Percentiles rank a stretch among this genome's conserved stretches.
These are phyloP conservation scores for Microplitis mediator DNA, from an alignment of 1,140 invertebrate genomes.

Conservation along the genomic window DNA sequence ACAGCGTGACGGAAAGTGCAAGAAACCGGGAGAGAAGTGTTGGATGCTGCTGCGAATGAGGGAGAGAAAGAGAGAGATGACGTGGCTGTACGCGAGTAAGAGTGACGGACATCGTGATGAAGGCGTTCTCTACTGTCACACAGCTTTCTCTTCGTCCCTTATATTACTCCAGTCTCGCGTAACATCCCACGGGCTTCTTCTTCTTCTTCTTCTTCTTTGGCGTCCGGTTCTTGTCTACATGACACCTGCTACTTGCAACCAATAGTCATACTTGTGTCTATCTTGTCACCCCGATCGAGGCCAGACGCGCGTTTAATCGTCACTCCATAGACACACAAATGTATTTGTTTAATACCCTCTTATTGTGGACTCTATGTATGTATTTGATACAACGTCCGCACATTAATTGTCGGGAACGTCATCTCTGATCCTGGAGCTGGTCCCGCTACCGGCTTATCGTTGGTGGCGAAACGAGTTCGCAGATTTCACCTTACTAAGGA, in stretches of 20 bases:
- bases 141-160: slow-evolving; percentile 34
- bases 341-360: slow-evolving; percentile 8
- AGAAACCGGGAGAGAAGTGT: slow-evolving; percentile 29
- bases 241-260: slow-evolving; percentile 23
- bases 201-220: slow-evolving; percentile 31
- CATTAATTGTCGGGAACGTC: slow-evolving; percentile 8
- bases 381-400: too few relatives aligned
- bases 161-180: neutral
- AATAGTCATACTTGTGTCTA: slow-evolving; percentile 7
- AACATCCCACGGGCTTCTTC: slow-evolving; percentile 39
- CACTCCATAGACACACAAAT: slow-evolving; percentile 9
- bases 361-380: neutral
- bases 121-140: slow-evolving; percentile 52
- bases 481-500: slow-evolving; percentile 48
- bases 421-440: neutral
- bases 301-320: slow-evolving; percentile 1
- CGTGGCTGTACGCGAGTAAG: slow-evolving; percentile 31
- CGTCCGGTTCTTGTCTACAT: slow-evolving; percentile 21
- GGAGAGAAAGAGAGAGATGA: slow-evolving; percentile 29
- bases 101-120: slow-evolving; percentile 54
- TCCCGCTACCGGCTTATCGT: slow-evolving; percentile 25
- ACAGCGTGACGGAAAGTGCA: slow-evolving; percentile 50
- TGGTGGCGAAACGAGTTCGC: slow-evolving; percentile 45
- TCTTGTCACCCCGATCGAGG: neutral
- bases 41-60: slow-evolving; percentile 19